Base-by-base conservation (phyloP, 2,113 vertebrate species). In the Oxygymnocypris stewartii region DNA sequence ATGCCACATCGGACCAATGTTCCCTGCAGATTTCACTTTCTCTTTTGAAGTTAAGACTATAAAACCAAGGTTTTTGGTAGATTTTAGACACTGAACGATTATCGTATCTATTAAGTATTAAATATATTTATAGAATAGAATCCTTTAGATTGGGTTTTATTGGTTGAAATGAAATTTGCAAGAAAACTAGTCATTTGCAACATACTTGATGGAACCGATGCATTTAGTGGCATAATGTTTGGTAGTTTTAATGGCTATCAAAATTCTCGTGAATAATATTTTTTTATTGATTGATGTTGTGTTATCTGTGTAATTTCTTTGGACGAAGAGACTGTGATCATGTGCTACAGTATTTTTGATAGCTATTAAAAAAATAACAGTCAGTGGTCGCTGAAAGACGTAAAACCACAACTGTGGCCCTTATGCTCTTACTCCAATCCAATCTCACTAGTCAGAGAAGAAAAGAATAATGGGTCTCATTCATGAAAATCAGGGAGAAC, bases 231-330 rank as follows among this genome's bases (percentile, higher is more conserved):
- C 93, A 86, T 79, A 87, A 89, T 86, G 87, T 83, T 87, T 85
- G 84, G 71, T 85, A 77, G 65, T 89, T 92, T 95, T 94, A 94
- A 95, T 94, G 90, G 94, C 94, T 94, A 94, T 95, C 94, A 93
- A 94, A 94, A 92, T 86, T 85, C 65, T 89, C 35, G 86, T 86
- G 61, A 31, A 85, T 35, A 61, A 71, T 67, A 10, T 59, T 84
- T 79, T 47, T 65, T 4, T 84, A 93, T 90, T 90, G 90, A 89
- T 92, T 89, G 71, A 61, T 89, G 89, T 94, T 90, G 85, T 87
- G 87, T 87, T 31, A 82, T 87, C 86, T 76, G 88, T 75, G 89
- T 92, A 81, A n/a, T 88, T 89, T 85, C 47, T 81, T 87, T 88
- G 79, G 65, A 82, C 37, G 77, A 85, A 89, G 85, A 87, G 85